phyloP scores from a whole-genome alignment of 2,888 invertebrate species.

The Hypselothyrea guttata region DNA sequence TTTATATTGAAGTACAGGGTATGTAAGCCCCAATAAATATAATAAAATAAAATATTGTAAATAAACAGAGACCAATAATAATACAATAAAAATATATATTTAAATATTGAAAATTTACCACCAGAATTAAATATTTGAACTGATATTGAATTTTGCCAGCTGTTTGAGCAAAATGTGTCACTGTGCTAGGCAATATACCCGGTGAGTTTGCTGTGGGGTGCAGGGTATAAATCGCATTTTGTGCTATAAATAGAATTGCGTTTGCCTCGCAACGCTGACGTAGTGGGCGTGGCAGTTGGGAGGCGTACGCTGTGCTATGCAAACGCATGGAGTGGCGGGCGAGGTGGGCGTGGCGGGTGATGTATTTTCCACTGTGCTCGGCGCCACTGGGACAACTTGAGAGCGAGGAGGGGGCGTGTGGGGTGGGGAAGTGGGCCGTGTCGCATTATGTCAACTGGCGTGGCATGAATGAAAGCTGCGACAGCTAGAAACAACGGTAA shows the following conservation, averaged over 20 bases:
- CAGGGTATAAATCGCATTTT: slow-evolving; percentile 31
- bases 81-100: too few species aligned
- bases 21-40: too few species aligned
- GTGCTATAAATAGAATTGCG: slow-evolving; percentile 42
- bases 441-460: slow-evolving; percentile 72
- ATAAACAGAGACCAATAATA: too few species aligned
- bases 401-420: neutral
- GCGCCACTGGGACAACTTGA: neutral
- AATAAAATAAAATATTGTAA: too few species aligned
- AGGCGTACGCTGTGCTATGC: neutral
- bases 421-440: slow-evolving; percentile 30
- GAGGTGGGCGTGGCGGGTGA: neutral
- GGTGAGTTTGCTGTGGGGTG: too few species aligned
- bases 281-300: neutral
- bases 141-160: too few species aligned
- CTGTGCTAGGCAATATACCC: neutral
- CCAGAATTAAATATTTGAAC: too few species aligned
- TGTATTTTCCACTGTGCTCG: slow-evolving; percentile 24
- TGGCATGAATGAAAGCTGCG: slow-evolving; percentile 68
- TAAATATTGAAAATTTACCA: too few species aligned
- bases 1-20: too few species aligned
- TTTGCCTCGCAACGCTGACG: slow-evolving; percentile 17
- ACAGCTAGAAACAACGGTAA: slow-evolving; percentile 43
- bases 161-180: too few species aligned
- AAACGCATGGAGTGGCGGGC: slow-evolving; percentile 11